A percentile compares a stretch with the other conserved stretches of the same genome.
Conservation (phyloP, 2,113 vertebrate species). For the Anguilla rostrata region DNA sequence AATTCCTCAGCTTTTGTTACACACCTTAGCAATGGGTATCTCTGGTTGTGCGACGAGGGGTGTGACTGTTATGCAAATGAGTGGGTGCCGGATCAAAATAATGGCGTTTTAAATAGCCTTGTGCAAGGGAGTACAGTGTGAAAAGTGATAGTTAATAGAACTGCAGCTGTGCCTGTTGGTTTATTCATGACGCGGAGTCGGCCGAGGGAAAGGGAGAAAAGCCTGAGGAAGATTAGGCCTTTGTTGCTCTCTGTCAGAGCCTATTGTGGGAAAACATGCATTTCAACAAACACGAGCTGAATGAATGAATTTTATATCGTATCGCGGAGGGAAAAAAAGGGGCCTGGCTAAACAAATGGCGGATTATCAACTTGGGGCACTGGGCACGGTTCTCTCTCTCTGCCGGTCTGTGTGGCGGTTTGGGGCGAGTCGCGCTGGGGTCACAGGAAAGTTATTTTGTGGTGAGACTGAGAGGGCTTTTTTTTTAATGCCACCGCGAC, state of each 20-base stretch:
- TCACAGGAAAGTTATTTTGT: not conserved
- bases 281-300: not conserved
- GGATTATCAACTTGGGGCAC: not conserved
- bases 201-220: not conserved
- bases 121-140: not conserved
- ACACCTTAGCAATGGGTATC: not conserved
- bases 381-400: not conserved
- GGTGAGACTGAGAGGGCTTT: not conserved
- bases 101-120: not conserved
- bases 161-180: not conserved
- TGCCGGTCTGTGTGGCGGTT: not conserved
- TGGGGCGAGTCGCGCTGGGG: not conserved
- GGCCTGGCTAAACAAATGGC: not conserved
- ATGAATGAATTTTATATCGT: not conserved
- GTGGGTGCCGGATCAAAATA: not conserved
- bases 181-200: not conserved
- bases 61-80: not conserved
- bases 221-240: constrained; percentile 1
- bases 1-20: not conserved
- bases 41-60: not conserved
- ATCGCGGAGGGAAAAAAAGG: not conserved
- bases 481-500: no score
- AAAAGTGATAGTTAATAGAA: not conserved
- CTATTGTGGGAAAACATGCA: not conserved
- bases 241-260: not conserved